Evolutionary conservation across 2,797 vertebrate species (phyloP), one percentile per base, ranked within the genome.

Genomic region (Sebastes taczanowskii): DNA sequence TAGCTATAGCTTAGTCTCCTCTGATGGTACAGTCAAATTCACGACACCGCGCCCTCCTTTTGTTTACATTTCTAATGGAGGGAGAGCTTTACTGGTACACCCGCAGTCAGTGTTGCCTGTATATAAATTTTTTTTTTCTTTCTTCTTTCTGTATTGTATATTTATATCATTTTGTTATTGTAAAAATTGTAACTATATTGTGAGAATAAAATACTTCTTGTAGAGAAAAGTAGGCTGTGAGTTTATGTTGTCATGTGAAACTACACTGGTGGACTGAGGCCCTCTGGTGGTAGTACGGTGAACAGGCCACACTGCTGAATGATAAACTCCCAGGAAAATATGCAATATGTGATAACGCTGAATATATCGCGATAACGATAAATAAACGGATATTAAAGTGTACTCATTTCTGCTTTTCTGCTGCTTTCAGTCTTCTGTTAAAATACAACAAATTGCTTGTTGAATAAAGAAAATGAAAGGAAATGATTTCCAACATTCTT

Each of bases 161-260:
- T 93, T 90, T 92, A 70, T 92, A 93, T 88, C 0, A 79, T 93
- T 95, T 93, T 94, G 86, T 92, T 93, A 94, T 90, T 94, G 88
- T 90, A 83, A 78, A 93, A 88, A 83, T 0, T 94, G n/a, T 82
- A 86, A 89, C 25, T 82, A 88, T 86, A 83, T 83, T 93, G 78
- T 81, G 86, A 88, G 85, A 95, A 95, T 95, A 93, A 95, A 94
- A 83, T 23, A 73, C 74, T 84, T 88, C 78, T 85, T 86, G 66
- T 83, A 82, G 74, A 74, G 77, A 71, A 85, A 74, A 70, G 52
- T n/a, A 65, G 70, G 49, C 11, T 27, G 62, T 71, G 63, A 78
- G 6, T 63, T 78, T 27, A 7, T 72, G 59, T 66, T 82, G 76
- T 66, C 4, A 46, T 75, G 22, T 66, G 11, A 38, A 62, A 14